phyloP scores from a whole-genome alignment of 2,113 vertebrate genomes.

The Polypterus senegalus region DNA sequence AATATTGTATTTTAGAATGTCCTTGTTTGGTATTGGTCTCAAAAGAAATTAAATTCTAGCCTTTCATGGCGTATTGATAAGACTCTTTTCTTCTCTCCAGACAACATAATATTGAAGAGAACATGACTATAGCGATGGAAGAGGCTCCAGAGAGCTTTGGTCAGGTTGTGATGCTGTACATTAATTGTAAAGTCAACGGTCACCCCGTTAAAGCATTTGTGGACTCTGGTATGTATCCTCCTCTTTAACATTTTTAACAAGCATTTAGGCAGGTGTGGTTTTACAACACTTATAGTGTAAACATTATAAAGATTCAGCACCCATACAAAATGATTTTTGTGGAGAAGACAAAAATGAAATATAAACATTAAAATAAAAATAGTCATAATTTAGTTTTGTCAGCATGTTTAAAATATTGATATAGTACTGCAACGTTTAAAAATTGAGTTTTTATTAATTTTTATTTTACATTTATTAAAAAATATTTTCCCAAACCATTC shows the following conservation, averaged over 20 bases:
- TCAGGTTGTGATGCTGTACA: constrained; percentile 98
- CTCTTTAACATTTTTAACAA: not conserved
- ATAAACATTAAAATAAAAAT: no score
- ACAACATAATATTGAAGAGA: constrained; percentile 97
- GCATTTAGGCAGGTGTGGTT: not conserved
- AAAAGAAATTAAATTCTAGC: not conserved
- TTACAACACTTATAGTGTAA: not conserved
- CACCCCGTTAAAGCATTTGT: constrained; percentile 97
- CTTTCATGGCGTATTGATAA: no score
- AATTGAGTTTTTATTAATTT: not conserved
- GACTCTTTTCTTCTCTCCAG: constrained; percentile 39
- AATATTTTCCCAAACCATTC: no score
- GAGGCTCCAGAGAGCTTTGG: constrained; percentile 96
- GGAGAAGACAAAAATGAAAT: not conserved
- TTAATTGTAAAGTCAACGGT: constrained; percentile 96
- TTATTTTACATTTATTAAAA: not conserved
- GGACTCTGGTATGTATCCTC: constrained; percentile 69
- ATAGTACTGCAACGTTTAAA: no score
- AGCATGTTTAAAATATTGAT: no score
- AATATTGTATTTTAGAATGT: not conserved
- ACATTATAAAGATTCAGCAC: not conserved
- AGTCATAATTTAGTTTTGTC: no score
- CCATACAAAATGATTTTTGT: constrained; percentile 1
- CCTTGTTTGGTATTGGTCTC: not conserved
- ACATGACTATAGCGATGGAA: constrained; percentile 98